These are phyloP conservation scores for Drosophila rufa DNA, from an alignment of 1,140 invertebrate genomes.

Conservation along the genomic window DNA sequence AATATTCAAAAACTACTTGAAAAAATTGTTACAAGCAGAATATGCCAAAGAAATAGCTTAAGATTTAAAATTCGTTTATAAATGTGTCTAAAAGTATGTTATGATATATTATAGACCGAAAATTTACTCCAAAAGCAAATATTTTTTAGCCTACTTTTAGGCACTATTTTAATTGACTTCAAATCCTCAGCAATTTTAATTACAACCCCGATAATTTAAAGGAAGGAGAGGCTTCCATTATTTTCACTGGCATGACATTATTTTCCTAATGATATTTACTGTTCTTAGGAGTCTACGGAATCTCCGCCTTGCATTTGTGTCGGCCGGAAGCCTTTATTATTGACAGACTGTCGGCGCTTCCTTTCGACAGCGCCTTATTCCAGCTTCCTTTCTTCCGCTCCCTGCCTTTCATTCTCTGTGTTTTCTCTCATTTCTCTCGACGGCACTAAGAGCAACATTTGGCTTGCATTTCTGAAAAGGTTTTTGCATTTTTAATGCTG, in stretches of 20 bases:
- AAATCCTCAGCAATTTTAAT: too few relatives aligned
- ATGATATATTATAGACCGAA: too few relatives aligned
- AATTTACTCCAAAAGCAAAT: not conserved
- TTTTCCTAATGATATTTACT: not conserved
- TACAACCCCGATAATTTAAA: not conserved
- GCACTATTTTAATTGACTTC: not conserved
- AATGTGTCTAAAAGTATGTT: too few relatives aligned
- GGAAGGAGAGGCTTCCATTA: not conserved
- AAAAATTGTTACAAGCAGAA: not conserved
- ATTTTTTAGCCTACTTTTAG: not conserved
- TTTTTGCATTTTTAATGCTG: constrained; percentile 74
- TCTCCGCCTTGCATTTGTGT: constrained; percentile 10
- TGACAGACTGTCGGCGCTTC: constrained; percentile 42
- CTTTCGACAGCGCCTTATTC: constrained; percentile 8
- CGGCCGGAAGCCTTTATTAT: constrained; percentile 55
- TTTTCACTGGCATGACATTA: not conserved
- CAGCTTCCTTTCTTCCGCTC: constrained; percentile 6
- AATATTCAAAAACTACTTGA: not conserved
- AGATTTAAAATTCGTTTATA: not conserved
- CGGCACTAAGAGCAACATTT: constrained; percentile 57
- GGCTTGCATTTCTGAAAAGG: constrained; percentile 69
- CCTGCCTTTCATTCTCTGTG: not conserved
- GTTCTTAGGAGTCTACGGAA: constrained; percentile 14
- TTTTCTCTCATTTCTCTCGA: constrained; percentile 23
- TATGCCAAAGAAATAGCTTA: not conserved